Evolutionary conservation across 2,797 vertebrate species (phyloP), one percentile per base, ranked within the genome.

Genomic region (Platalea minor): DNA sequence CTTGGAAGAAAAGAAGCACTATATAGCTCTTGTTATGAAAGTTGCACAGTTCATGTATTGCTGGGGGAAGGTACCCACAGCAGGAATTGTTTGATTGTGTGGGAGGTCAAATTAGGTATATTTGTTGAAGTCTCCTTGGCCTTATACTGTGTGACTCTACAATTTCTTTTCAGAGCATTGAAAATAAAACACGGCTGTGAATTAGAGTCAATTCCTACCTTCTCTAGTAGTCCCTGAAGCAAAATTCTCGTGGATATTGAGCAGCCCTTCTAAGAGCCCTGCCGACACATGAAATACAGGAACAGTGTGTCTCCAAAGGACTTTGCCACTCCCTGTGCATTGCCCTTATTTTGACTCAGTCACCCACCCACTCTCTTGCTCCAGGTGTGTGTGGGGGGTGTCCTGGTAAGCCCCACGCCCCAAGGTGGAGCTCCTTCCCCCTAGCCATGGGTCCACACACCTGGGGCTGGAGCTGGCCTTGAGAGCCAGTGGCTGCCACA

Each of bases 21-120:
- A 43, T 57, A 88, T 68, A 83, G 41, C 21, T 96, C 81, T 81
- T 80, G 75, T 92, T 96, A 95, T 89, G 91, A 95, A 92, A 95
- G 82, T 46, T 91, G 75, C 73, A 78, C 61, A n/a, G 61, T 78
- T 85, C 85, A 7, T 80, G 82, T 94, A 89, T 88, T 92, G 92
- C 95, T 95, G 61, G 57, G 43, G 41, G 72, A 84, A 81, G 29
- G 45, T 88, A 91, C 29, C n/a, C 75, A 72, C 64, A 70, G 53
- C 72, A 94, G 89, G 57, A 93, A 56, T 29, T 85, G 28, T 88
- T 91, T 79, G 74, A 93, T 82, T 83, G 29, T 72, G 64, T 72
- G 46, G 53, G 53, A 93, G 50, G 60, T 65, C 3, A 3, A n/a
- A 33, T 72, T 65, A 84, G n/a, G 54, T 83, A 80, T 91, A 80